Conservation (phyloP, 2,888 invertebrate genomes). For the Morpho helenor region DNA sequence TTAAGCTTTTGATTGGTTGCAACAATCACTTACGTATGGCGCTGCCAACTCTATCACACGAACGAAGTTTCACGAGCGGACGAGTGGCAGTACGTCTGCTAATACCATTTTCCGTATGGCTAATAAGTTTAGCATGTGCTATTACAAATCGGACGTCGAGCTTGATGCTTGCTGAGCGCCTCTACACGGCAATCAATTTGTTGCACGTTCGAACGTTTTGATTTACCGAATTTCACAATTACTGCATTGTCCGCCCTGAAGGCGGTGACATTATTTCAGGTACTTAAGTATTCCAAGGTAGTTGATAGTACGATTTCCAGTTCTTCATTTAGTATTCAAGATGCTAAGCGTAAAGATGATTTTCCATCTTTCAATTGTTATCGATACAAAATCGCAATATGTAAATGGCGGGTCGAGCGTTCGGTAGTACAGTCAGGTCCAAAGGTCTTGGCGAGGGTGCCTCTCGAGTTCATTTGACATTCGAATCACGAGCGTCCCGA, state of each 20-base stretch:
- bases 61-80: conserved; percentile 64
- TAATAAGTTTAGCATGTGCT: conserved; percentile 78
- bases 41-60: conserved; percentile 68
- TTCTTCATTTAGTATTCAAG: conserved; percentile 13
- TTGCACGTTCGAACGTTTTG: conserved; percentile 71
- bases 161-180: conserved; percentile 56
- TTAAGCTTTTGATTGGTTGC: conserved; percentile 70
- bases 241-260: conserved; percentile 1
- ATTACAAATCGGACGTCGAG: conserved; percentile 74
- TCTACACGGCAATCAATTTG: conserved; percentile 72
- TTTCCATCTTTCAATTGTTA: conserved; percentile 54
- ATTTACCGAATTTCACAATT: conserved; percentile 59
- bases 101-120: conserved; percentile 76
- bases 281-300: too few relatives aligned
- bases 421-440: conserved; percentile 37
- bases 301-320: background rate
- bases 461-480: conserved; percentile 62
- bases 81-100: conserved; percentile 58
- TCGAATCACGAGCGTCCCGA: conserved; percentile 68
- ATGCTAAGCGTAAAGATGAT: conserved; percentile 26
- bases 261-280: too few relatives aligned
- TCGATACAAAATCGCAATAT: conserved; percentile 72
- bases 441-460: conserved; percentile 46
- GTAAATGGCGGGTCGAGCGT: conserved; percentile 60
- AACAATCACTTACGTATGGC: conserved; percentile 70